A percentile compares a stretch with the other conserved stretches of the same genome.
Conservation (phyloP, 2,888 invertebrate genomes). For the Protonemura montana region DNA sequence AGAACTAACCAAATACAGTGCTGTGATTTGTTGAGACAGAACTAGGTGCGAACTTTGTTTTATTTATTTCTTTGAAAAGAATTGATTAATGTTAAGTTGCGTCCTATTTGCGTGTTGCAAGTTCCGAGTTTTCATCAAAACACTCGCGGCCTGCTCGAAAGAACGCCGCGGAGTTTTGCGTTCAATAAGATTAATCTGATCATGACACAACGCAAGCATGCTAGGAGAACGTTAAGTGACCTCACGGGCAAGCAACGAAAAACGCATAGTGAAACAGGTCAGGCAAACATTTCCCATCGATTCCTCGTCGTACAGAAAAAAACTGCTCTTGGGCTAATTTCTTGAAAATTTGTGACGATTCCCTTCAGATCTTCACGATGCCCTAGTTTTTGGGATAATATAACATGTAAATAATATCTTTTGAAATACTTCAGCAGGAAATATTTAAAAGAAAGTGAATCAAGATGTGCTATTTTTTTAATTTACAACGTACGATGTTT, state of each 20-base stretch:
- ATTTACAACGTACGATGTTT: no score
- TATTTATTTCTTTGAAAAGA: neutral
- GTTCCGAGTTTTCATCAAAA: neutral
- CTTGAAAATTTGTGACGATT: neutral
- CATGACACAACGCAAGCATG: neutral
- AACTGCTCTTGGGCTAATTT: neutral
- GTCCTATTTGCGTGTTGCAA: neutral
- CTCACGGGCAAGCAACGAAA: neutral
- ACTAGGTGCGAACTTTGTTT: neutral
- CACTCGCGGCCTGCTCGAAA: neutral
- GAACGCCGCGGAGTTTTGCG: neutral
- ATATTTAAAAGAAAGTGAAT: neutral
- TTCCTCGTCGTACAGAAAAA: neutral
- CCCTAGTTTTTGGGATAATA: neutral
- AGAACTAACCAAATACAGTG: no score
- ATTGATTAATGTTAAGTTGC: neutral
- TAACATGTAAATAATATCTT: constrained; percentile 19
- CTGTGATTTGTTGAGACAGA: neutral
- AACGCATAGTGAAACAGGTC: constrained; percentile 25
- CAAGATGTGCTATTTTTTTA: constrained; percentile 1
- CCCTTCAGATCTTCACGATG: neutral
- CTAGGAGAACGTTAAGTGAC: neutral
- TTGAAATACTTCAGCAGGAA: neutral
- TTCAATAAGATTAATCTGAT: neutral
- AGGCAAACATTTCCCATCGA: neutral